These are phyloP conservation scores for Pollenia amentaria DNA, from an alignment of 2,888 invertebrate genomes.

Conservation along the genomic window DNA sequence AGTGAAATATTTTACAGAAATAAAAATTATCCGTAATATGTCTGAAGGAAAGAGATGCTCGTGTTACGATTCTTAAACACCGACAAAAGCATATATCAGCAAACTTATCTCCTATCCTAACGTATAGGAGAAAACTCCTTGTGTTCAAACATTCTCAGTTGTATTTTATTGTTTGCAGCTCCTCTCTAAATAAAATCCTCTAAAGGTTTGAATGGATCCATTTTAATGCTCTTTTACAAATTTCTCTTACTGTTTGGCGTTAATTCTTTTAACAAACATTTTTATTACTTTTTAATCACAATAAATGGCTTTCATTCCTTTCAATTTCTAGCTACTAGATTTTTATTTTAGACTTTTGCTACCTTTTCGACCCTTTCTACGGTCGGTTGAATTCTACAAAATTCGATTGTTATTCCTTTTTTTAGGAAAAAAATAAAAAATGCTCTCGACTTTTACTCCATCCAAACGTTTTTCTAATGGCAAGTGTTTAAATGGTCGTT, in stretches of 20 bases:
- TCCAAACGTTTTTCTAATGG: neutral
- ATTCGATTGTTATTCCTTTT: conserved; percentile 11
- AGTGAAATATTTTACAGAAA: too few relatives aligned
- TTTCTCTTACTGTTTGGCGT: conserved; percentile 9
- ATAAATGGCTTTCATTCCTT: conserved; percentile 9
- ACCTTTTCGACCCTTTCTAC: conserved; percentile 55
- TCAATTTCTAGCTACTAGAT: conserved; percentile 4
- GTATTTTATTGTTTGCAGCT: too few relatives aligned
- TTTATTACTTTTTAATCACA: conserved; percentile 47
- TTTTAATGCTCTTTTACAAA: conserved; percentile 1
- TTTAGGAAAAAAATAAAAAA: neutral
- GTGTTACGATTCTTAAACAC: too few relatives aligned
- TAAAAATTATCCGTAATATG: too few relatives aligned
- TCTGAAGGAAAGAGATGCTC: too few relatives aligned
- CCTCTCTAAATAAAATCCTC: too few relatives aligned
- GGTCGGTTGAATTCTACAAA: conserved; percentile 33
- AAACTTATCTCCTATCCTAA: too few relatives aligned
- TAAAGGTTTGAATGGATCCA: too few relatives aligned
- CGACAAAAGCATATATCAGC: too few relatives aligned
- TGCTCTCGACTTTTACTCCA: conserved; percentile 2
- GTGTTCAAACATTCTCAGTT: too few relatives aligned
- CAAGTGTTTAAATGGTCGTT: conserved; percentile 15
- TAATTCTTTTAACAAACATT: conserved; percentile 29
- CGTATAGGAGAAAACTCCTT: too few relatives aligned
- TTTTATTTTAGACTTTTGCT: neutral